phyloP scores from a whole-genome alignment of 1,140 invertebrate genomes.

The Whitmania pigra region DNA sequence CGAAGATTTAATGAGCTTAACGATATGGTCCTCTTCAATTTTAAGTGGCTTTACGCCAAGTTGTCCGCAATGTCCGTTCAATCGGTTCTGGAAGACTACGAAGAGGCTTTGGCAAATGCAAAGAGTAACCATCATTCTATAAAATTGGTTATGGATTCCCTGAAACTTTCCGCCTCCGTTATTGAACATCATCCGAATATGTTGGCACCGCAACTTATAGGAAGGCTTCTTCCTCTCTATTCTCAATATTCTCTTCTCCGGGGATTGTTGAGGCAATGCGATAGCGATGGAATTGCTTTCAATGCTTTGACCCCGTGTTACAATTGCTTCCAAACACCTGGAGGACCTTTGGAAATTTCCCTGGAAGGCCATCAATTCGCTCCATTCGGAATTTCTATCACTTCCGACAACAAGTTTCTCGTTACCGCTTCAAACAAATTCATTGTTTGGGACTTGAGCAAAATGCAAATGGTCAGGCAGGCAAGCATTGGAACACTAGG shows the following conservation, averaged over 20 bases:
- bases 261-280: constrained; percentile 71
- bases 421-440: constrained; percentile 92
- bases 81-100: constrained; percentile 82
- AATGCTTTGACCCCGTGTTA: constrained; percentile 71
- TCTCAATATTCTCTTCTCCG: constrained; percentile 55
- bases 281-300: constrained; percentile 57
- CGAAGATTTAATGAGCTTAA: constrained; percentile 80
- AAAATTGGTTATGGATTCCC: constrained; percentile 81
- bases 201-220: constrained; percentile 84
- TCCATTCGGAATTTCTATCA: constrained; percentile 82
- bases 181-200: constrained; percentile 81
- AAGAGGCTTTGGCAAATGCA: constrained; percentile 72
- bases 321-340: constrained; percentile 90
- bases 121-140: constrained; percentile 56
- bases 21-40: constrained; percentile 87
- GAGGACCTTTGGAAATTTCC: constrained; percentile 92
- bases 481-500: constrained; percentile 76
- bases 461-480: constrained; percentile 36
- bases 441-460: constrained; percentile 80
- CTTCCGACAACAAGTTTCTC: constrained; percentile 79
- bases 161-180: constrained; percentile 55
- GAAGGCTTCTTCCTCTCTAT: constrained; percentile 64
- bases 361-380: constrained; percentile 94
- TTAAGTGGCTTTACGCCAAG: constrained; percentile 92
- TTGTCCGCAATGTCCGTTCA: constrained; percentile 81